phyloP scores from a whole-genome alignment of 1,140 invertebrate species.

The Phymastichus coffea region DNA sequence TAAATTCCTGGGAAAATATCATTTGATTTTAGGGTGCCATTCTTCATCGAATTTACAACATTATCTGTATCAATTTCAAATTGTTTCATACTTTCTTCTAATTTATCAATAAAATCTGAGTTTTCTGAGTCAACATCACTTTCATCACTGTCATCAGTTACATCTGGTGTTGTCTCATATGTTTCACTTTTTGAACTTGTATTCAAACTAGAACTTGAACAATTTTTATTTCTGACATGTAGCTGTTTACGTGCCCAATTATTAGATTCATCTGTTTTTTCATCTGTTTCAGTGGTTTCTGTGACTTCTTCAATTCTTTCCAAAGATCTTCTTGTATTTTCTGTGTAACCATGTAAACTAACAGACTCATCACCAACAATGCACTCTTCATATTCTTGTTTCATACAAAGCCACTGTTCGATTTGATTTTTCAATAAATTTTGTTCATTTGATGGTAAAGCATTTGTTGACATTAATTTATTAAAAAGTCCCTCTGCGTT shows the following conservation, averaged over 20 bases:
- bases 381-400: constrained; percentile 83
- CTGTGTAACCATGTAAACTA: constrained; percentile 49
- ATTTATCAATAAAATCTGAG: constrained; percentile 68
- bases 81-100: constrained; percentile 70
- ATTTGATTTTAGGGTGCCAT: constrained; percentile 39
- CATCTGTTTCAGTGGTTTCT: constrained; percentile 57
- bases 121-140: constrained; percentile 65
- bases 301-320: constrained; percentile 67
- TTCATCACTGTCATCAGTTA: constrained; percentile 59
- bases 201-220: constrained; percentile 38
- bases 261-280: constrained; percentile 51
- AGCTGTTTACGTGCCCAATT: constrained; percentile 40
- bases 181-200: too few species aligned
- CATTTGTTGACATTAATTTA: constrained; percentile 63
- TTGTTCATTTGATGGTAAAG: constrained; percentile 66
- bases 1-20: constrained; percentile 4
- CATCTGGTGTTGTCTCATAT: too few species aligned
- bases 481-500: constrained; percentile 82
- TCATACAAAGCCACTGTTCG: constrained; percentile 81
- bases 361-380: constrained; percentile 63
- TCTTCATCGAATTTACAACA: constrained; percentile 55
- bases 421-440: constrained; percentile 63
- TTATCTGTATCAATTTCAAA: constrained; percentile 71
- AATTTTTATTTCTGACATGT: constrained; percentile 39
- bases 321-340: constrained; percentile 60